Percentiles rank a stretch among this genome's conserved stretches.
These are phyloP conservation scores for Ceryle rudis DNA, from an alignment of 2,797 vertebrate genomes.

Conservation along the genomic window DNA sequence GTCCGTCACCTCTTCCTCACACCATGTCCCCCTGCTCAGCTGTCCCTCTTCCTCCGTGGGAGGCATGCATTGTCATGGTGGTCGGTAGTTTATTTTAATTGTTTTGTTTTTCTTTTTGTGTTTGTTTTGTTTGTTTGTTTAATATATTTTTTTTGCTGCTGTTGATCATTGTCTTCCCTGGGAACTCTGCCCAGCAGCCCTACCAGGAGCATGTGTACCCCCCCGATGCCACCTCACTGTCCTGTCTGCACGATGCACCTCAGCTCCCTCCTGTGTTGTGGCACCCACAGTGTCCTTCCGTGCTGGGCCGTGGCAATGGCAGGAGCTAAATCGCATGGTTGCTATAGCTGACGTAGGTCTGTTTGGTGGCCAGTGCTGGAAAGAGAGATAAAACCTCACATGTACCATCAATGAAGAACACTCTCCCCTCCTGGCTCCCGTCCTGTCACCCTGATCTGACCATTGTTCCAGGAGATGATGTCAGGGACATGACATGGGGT, in stretches of 20 bases:
- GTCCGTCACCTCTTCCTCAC: neutral
- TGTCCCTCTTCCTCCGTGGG: neutral
- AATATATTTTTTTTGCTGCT: neutral
- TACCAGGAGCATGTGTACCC: neutral
- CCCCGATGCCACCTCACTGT: neutral
- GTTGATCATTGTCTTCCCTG: conserved; percentile 24
- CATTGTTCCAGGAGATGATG: fast-evolving
- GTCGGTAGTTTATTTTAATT: neutral
- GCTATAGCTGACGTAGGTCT: conserved; percentile 97
- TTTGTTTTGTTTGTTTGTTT: too few species aligned
- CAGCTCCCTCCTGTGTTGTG: neutral
- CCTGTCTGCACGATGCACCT: neutral
- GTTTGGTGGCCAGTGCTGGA: conserved; percentile 93
- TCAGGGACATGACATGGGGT: fast-evolving
- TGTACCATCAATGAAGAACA: neutral
- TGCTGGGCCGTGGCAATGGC: neutral
- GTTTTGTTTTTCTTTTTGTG: neutral
- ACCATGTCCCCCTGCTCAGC: neutral
- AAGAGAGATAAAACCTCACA: conserved; percentile 52
- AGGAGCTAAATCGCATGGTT: conserved; percentile 92
- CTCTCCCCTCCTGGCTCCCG: neutral
- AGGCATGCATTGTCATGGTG: neutral
- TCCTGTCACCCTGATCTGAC: fast-evolving
- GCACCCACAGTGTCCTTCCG: neutral
- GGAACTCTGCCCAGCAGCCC: neutral